Evolutionary conservation across 2,888 invertebrate species (phyloP).

Genomic region (Lobophora halterata): DNA sequence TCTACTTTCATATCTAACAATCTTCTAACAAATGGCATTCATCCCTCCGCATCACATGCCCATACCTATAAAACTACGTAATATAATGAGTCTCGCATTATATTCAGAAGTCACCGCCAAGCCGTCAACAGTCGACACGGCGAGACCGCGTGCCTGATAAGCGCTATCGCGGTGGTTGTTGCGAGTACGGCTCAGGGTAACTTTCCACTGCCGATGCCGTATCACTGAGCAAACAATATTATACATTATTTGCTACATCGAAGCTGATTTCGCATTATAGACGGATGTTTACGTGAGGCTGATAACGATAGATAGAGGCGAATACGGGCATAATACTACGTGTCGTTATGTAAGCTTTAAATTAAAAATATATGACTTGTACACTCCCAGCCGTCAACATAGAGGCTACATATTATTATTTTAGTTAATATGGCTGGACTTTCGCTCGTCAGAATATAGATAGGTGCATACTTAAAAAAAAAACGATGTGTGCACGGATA

Average conservation of each 20-base stretch:
- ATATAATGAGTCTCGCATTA: conserved; percentile 11
- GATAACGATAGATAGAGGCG: conserved; percentile 34
- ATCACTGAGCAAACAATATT: conserved; percentile 30
- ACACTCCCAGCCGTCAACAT: no score
- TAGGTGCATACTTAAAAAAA: no score
- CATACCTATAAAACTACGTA: not conserved
- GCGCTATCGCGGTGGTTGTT: conserved; percentile 42
- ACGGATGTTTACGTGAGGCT: conserved; percentile 45
- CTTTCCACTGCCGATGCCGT: conserved; percentile 55
- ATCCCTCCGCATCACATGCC: no score
- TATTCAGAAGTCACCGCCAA: conserved; percentile 37
- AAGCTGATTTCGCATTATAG: conserved; percentile 38
- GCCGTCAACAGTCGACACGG: conserved; percentile 39
- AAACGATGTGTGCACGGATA: no score
- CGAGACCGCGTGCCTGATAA: conserved; percentile 49
- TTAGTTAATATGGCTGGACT: no score
- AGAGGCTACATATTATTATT: no score
- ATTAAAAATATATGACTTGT: no score
- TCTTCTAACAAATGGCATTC: no score
- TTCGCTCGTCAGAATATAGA: no score
- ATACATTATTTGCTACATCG: conserved; percentile 27
- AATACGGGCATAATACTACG: not conserved
- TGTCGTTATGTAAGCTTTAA: not conserved
- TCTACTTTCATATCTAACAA: no score
- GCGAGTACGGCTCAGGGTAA: conserved; percentile 42